Evolutionary conservation across 2,797 vertebrate species (phyloP).

Genomic region (Darevskia mixta): DNA sequence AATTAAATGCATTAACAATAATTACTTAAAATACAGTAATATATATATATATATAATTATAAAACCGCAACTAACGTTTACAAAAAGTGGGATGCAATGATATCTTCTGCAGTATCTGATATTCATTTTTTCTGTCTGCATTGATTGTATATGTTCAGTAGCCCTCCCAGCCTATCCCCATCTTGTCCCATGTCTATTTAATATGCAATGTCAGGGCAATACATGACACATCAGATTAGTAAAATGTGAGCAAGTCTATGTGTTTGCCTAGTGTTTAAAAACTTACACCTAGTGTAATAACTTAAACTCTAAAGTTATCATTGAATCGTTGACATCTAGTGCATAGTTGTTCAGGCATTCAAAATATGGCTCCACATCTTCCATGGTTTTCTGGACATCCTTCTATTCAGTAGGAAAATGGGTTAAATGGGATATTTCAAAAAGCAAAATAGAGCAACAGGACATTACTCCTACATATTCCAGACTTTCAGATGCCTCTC

Average conservation of each 20-base stretch:
- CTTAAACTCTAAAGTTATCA: slow-evolving; percentile 14
- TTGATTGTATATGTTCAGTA: not conserved
- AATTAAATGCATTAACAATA: too few species aligned
- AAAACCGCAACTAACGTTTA: not conserved
- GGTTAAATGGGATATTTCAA: slow-evolving; percentile 74
- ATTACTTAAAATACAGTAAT: too few species aligned
- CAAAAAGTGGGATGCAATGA: not conserved
- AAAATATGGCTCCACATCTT: slow-evolving; percentile 21
- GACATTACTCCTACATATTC: slow-evolving; percentile 79
- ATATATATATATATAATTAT: too few species aligned
- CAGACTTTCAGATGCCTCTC: slow-evolving; percentile 77
- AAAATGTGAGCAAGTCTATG: slow-evolving; percentile 9
- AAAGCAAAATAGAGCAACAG: slow-evolving; percentile 71
- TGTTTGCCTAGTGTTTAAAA: slow-evolving; percentile 15
- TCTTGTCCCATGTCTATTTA: not conserved
- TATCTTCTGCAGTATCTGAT: not conserved
- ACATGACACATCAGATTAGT: slow-evolving; percentile 17
- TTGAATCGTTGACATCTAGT: slow-evolving; percentile 14
- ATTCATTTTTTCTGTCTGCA: not conserved
- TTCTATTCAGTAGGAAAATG: slow-evolving; percentile 64
- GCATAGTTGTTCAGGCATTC: not conserved
- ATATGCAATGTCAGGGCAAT: not conserved
- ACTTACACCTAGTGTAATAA: slow-evolving; percentile 28
- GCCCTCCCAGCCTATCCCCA: not conserved
- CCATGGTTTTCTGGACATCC: not conserved